Evolutionary conservation across 2,888 invertebrate species (phyloP), one percentile per base, ranked within the genome.

Genomic region (Galerucella pusilla): DNA sequence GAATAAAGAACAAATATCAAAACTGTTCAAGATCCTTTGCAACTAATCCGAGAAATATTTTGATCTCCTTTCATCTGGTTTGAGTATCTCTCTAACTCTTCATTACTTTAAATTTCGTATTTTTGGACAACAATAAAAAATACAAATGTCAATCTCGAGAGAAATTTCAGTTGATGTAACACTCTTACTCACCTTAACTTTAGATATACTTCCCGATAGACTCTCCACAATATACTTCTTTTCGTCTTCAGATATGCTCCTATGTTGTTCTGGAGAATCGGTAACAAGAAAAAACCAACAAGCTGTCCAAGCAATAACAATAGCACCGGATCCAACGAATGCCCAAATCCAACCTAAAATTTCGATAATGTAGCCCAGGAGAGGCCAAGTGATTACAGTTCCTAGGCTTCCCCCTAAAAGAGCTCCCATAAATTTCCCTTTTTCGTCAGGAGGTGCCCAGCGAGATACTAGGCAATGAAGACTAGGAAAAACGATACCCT

Each of bases 221-320:
- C 92, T 90, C 66, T 90, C 90, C 80, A 88, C 86, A 75, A 91
- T 91, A 77, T 89, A 88, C 10, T 84, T 83, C 71, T 85, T 88
- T 79, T 92, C 92, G 12, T 86, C 85, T 0, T 84, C 83, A 1
- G 87, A 86, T 70, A 92, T 91, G 45, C 89, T 85, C 0, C 90
- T 90, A 83, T 91, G 91, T n/a, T 87, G 80, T 2, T 87, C 87
- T 0, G 92, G 92, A 1, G 89, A 85, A 79, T 91, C 90, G 71
- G 88, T 86, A 0, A 90, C 90, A 1, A 90, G 81, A 60, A 86
- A 81, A 16, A 79, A 75, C 91, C 91, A 92, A 25, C 88, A 83
- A 6, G 86, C 71, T 54, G 85, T 85, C 87, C 87, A 88, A 60
- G 82, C 5, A 9, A 86, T 57, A 0, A 83, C 82, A 3, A 87